Conservation (phyloP, 2,113 vertebrate species). For the Tetraodon nigroviridis region DNA sequence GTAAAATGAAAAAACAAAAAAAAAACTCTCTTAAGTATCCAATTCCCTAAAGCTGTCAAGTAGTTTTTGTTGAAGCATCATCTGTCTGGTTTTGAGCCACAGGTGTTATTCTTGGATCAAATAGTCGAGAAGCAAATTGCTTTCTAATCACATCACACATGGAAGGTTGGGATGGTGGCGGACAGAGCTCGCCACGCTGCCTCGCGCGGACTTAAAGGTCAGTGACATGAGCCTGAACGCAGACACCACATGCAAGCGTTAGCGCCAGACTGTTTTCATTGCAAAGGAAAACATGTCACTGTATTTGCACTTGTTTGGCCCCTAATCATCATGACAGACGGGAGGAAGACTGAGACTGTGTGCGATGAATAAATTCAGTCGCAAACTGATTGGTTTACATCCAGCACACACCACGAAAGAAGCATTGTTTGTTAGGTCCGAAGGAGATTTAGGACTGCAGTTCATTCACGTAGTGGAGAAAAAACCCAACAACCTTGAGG, state of each 20-base stretch:
- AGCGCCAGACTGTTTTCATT: constrained; percentile 65
- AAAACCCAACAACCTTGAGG: too few relatives aligned
- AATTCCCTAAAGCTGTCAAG: constrained; percentile 7
- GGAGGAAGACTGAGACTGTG: constrained; percentile 10
- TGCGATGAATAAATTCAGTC: constrained; percentile 12
- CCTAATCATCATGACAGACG: constrained; percentile 48
- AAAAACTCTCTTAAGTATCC: constrained; percentile 39
- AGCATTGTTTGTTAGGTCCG: constrained; percentile 12
- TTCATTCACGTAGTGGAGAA: constrained; percentile 5
- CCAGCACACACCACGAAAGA: constrained; percentile 31
- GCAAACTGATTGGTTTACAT: constrained; percentile 23
- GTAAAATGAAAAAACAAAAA: too few relatives aligned
- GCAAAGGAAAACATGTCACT: constrained; percentile 67
- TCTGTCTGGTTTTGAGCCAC: constrained; percentile 76
- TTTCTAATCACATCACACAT: constrained; percentile 68
- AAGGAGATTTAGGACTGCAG: constrained; percentile 15
- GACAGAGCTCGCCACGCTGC: constrained; percentile 17
- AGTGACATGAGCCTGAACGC: constrained; percentile 11
- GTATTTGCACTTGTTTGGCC: constrained; percentile 60
- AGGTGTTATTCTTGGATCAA: constrained; percentile 70
- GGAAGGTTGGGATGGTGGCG: constrained; percentile 59
- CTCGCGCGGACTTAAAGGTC: constrained; percentile 38
- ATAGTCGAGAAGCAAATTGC: constrained; percentile 65
- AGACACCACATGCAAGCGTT: constrained; percentile 38
- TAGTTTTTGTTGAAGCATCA: constrained; percentile 52